Base-by-base conservation (phyloP, 2,113 vertebrate species). In the Orcinus orca region DNA sequence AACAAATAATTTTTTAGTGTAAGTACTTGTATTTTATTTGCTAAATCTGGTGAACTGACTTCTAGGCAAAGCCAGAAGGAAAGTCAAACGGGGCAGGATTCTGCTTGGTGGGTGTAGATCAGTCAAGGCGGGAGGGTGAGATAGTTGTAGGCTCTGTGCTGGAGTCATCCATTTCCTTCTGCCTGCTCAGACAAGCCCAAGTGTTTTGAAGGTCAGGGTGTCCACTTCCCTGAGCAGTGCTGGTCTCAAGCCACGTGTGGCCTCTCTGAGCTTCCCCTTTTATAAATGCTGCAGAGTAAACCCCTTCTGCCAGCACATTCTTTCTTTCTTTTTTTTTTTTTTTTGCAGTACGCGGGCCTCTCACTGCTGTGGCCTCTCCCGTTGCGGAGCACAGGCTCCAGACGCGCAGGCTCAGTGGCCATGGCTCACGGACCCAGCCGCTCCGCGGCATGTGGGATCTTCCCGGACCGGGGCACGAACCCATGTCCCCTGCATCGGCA, bases 11-110 rank as follows among this genome's bases (percentile, higher is more conserved):
- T 76, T 92, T 88, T 93, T n/a, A 60, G 77, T 65, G 1, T 55
- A 90, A 79, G 31, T 58, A 65, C 29, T 94, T 80, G 1, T 31
- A 70, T 92, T 96, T 92, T 92, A 80, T 88, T 53, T 77, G 63
- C 71, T 92, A 81, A 88, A 81, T 67, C 50, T 88, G 91, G 65
- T 79, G 68, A 55, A 9, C 55, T 26, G 68, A 55, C 21, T 25
- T 76, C n/a, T 41, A 21, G 88, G 77, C 62, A 83, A 93, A 93
- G 50, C 41, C 84, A 87, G 67, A 81, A 92, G 25, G 60, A 62
- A 53, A 95, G 26, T 14, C 53, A 60, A 81, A 60, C 9, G 50
- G 50, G 65, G 71, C 85, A 60, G 86, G 73, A 71, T 68, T 88
- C 6, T 2, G 60, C 68, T 58, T 76, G 55, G 67, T 70, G 83